Evolutionary conservation across 2,113 vertebrate species (phyloP).

Genomic region (Oreocharis arfaki): DNA sequence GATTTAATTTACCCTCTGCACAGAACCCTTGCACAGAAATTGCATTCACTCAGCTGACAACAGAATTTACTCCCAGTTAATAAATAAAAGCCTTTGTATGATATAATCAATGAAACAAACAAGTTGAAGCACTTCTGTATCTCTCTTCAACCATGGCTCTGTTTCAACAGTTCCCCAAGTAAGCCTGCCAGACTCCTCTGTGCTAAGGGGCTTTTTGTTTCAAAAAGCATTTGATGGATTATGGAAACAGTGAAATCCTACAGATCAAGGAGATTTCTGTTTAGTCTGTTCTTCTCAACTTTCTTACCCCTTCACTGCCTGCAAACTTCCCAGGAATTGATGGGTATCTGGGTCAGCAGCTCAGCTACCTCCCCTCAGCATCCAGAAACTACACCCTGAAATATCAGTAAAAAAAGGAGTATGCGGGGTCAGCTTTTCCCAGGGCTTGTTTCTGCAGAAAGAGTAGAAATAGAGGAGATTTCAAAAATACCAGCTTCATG

Average conservation of each 20-base stretch:
- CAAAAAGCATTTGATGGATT: background rate
- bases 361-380: background rate
- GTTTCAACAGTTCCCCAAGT: background rate
- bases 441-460: background rate
- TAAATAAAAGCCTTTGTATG: background rate
- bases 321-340: background rate
- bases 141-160: background rate
- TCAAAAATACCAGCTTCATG: background rate
- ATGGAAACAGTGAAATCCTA: background rate
- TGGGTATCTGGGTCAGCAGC: background rate
- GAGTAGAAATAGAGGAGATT: background rate
- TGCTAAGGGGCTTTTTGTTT: background rate
- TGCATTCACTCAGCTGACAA: background rate
- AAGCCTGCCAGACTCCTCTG: background rate
- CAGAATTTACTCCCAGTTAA: background rate
- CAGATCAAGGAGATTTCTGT: background rate
- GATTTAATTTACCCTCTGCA: background rate
- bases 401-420: rapidly evolving
- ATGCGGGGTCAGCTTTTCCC: background rate
- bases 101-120: background rate
- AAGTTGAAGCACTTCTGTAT: background rate
- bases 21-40: background rate
- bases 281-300: background rate
- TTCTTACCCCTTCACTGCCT: background rate
- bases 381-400: background rate